Percentiles rank a stretch among this genome's conserved stretches.
Conservation (phyloP, 2,113 vertebrate species). For the Apodemus speciosus region DNA sequence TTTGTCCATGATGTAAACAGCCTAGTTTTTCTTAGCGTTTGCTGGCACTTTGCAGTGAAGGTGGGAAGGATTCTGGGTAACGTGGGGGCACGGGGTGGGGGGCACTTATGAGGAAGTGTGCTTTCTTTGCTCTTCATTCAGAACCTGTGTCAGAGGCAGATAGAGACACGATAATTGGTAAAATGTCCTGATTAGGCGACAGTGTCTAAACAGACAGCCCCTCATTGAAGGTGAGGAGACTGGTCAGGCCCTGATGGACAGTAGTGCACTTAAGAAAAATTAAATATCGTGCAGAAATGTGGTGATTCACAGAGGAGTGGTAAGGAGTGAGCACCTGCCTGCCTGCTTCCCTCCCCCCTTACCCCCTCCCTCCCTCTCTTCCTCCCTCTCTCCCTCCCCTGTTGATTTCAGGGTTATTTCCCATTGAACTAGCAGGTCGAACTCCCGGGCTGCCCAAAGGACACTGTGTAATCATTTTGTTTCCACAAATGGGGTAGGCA, state of each 20-base stretch:
- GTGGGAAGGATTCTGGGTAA: constrained; percentile 11
- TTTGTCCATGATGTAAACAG: background rate
- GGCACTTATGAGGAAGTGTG: background rate
- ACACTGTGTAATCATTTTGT: background rate
- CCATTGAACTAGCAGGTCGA: background rate
- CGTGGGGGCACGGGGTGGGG: background rate
- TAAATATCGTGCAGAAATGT: constrained; percentile 23
- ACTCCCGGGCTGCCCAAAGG: background rate
- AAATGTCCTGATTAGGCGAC: constrained; percentile 22
- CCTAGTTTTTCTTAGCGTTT: background rate
- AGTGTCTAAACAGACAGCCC: background rate
- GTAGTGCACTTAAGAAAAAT: constrained; percentile 24
- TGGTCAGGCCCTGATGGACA: background rate
- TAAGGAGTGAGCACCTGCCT: background rate
- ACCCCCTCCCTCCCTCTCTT: background rate
- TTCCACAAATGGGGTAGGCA: background rate
- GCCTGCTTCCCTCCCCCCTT: background rate
- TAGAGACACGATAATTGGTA: background rate
- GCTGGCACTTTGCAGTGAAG: background rate
- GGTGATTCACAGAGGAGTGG: background rate
- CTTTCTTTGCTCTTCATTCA: background rate
- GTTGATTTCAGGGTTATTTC: constrained; percentile 5
- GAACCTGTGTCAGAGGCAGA: constrained; percentile 31
- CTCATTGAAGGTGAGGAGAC: constrained; percentile 11
- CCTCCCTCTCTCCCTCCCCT: background rate